phyloP scores from a whole-genome alignment of 2,888 invertebrate genomes.

The Thelaira solivaga region DNA sequence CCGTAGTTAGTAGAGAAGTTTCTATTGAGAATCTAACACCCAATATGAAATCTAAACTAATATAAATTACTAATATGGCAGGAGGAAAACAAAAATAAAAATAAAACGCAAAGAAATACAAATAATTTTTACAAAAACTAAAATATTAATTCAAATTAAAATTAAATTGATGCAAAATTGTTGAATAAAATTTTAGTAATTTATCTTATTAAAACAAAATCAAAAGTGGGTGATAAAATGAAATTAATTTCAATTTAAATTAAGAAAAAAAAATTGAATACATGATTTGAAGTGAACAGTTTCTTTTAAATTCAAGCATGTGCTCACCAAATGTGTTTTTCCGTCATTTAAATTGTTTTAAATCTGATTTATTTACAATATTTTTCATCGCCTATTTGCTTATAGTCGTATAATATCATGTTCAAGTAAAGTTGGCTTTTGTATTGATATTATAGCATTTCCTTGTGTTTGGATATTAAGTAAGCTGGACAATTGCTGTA shows the following conservation, averaged over 20 bases:
- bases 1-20: background rate
- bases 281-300: too few relatives aligned
- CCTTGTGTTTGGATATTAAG: constrained; percentile 6
- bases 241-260: background rate
- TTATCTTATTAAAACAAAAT: background rate
- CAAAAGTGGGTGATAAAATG: constrained; percentile 1
- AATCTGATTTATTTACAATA: background rate
- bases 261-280: background rate
- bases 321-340: too few relatives aligned
- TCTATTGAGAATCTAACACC: background rate
- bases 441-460: constrained; percentile 27
- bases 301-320: too few relatives aligned
- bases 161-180: too few relatives aligned
- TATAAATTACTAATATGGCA: background rate
- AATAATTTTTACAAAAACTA: too few relatives aligned
- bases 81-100: background rate
- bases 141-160: too few relatives aligned
- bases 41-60: background rate
- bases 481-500: background rate
- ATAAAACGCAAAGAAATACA: background rate
- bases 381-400: background rate
- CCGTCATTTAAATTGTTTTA: background rate
- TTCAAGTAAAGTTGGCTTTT: background rate
- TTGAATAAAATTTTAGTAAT: constrained; percentile 12
- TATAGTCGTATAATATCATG: too few relatives aligned